Conservation (phyloP, 2,797 vertebrate species). For the Cynopterus sphinx region DNA sequence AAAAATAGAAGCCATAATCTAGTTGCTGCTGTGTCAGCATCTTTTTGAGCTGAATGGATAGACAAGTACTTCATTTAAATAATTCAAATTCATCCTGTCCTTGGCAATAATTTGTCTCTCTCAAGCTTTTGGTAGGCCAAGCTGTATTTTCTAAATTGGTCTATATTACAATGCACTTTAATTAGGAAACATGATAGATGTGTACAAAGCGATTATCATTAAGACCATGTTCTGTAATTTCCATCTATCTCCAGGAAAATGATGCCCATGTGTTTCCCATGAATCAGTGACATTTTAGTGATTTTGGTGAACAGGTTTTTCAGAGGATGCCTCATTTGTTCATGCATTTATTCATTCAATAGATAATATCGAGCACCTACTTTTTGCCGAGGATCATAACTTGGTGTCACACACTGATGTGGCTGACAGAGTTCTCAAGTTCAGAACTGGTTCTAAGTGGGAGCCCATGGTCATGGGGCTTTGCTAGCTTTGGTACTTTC, state of each 20-base stretch:
- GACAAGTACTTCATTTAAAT: slow-evolving; percentile 47
- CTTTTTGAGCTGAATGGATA: not conserved
- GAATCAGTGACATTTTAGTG: not conserved
- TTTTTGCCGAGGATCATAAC: not conserved
- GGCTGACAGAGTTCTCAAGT: not conserved
- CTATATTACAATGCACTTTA: slow-evolving; percentile 44
- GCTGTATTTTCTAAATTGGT: slow-evolving; percentile 51
- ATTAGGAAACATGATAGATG: slow-evolving; percentile 38
- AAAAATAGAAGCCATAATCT: not conserved
- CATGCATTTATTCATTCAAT: not conserved
- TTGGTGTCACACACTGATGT: not conserved
- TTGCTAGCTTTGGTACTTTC: not conserved
- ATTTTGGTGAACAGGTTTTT: not conserved
- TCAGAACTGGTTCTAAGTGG: not conserved
- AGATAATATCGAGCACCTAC: not conserved
- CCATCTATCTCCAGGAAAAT: not conserved
- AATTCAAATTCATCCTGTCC: slow-evolving; percentile 64
- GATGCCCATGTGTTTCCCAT: not conserved
- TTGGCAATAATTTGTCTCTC: slow-evolving; percentile 46
- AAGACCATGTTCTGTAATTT: slow-evolving; percentile 47
- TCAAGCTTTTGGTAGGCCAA: not conserved
- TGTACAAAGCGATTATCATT: slow-evolving; percentile 45
- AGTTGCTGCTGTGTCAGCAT: not conserved
- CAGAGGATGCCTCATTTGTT: not conserved
- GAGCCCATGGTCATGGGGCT: too few species aligned